Conservation (phyloP, 2,888 invertebrate species). For the Sarcophaga caerulescens region DNA sequence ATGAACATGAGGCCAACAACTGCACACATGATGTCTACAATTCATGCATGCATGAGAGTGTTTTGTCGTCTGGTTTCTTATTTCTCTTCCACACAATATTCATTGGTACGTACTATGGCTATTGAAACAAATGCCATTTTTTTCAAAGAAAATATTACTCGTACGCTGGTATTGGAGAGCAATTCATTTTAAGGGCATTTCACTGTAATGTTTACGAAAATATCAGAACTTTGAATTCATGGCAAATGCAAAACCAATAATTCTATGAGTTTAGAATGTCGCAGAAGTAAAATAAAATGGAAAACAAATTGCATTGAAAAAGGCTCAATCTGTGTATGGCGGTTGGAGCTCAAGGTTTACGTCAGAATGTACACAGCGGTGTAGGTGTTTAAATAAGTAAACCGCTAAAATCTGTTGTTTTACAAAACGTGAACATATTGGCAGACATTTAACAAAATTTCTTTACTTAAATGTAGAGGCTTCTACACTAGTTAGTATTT, state of each 20-base stretch:
- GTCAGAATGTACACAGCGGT: background rate
- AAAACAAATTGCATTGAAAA: conserved; percentile 8
- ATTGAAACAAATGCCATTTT: background rate
- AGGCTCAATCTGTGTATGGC: background rate
- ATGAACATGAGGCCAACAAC: conserved; percentile 17
- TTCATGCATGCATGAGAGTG: background rate
- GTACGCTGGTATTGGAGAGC: background rate
- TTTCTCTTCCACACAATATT: background rate
- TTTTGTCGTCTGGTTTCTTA: background rate
- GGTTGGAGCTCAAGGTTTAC: background rate
- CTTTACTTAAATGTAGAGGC: too few species aligned
- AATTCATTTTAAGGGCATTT: too few species aligned
- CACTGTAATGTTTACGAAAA: background rate
- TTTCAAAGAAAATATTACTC: background rate
- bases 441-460: too few species aligned
- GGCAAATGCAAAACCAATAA: conserved; percentile 34
- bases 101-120: background rate
- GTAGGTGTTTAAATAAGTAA: background rate
- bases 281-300: conserved; percentile 35
- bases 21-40: background rate
- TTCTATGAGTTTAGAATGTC: conserved; percentile 31
- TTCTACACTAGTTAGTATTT: too few species aligned
- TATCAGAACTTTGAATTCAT: background rate
- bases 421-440: too few species aligned
- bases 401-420: too few species aligned